Percentiles rank a stretch among this genome's conserved stretches.
These are phyloP conservation scores for Garra rufa DNA, from an alignment of 2,113 vertebrate species.

Conservation along the genomic window DNA sequence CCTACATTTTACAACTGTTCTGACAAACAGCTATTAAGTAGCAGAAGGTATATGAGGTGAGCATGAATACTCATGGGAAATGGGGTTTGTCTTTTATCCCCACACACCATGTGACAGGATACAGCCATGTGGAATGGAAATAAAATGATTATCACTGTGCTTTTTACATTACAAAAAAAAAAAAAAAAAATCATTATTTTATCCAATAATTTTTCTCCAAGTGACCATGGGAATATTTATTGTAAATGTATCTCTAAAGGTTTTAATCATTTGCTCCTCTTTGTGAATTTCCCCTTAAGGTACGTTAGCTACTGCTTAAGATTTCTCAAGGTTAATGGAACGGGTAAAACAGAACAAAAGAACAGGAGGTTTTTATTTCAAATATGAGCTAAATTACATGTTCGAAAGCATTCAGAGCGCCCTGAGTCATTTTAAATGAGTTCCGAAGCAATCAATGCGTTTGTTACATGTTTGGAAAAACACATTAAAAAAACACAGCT, in stretches of 20 bases:
- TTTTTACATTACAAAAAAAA: not conserved
- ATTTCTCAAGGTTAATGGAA: conserved; percentile 51
- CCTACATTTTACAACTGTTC: conserved; percentile 5
- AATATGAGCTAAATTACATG: conserved; percentile 42
- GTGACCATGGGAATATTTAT: not conserved
- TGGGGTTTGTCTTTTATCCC: not conserved
- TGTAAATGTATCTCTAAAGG: not conserved
- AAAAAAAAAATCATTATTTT: not conserved
- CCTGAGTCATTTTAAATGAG: conserved; percentile 44
- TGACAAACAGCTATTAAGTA: conserved; percentile 21
- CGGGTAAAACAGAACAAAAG: conserved; percentile 43
- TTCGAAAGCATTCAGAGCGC: not conserved
- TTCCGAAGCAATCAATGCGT: conserved; percentile 38
- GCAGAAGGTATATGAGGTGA: conserved; percentile 9
- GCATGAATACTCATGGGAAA: not conserved
- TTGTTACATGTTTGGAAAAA: conserved; percentile 8
- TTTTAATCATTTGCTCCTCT: conserved; percentile 22
- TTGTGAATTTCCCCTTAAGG: not conserved
- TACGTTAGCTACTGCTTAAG: not conserved
- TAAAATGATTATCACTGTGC: not conserved
- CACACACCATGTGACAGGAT: not conserved
- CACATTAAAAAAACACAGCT: conserved; percentile 4
- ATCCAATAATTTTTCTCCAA: not conserved
- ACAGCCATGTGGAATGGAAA: not conserved
- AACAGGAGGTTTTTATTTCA: conserved; percentile 38